Evolutionary conservation across 2,888 invertebrate species (phyloP).

Genomic region (Yponomeuta cagnagella): DNA sequence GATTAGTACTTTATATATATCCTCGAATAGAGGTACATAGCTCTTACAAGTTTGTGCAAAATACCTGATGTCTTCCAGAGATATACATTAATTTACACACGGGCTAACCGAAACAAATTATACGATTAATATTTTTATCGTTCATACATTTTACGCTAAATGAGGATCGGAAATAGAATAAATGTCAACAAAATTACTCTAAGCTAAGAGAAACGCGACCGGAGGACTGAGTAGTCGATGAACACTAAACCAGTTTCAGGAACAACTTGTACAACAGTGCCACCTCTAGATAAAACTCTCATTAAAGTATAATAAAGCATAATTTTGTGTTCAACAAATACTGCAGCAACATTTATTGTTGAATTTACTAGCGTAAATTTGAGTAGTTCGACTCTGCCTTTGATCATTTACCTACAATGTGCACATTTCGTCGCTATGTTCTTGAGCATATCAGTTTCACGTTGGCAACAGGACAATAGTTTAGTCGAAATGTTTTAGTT

Average conservation of each 20-base stretch:
- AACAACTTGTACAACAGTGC: slow-evolving; percentile 50
- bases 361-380: slow-evolving; percentile 54
- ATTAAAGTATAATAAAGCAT: slow-evolving; percentile 52
- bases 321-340: slow-evolving; percentile 64
- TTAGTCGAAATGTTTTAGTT: background rate
- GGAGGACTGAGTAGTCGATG: slow-evolving; percentile 16
- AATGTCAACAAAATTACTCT: slow-evolving; percentile 50
- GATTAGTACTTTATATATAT: slow-evolving; percentile 41
- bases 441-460: slow-evolving; percentile 51
- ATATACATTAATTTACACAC: slow-evolving; percentile 59
- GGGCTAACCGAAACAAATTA: slow-evolving; percentile 54
- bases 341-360: slow-evolving; percentile 62
- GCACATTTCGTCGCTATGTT: slow-evolving; percentile 48
- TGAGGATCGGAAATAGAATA: slow-evolving; percentile 51
- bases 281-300: slow-evolving; percentile 63
- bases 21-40: slow-evolving; percentile 33
- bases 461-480: slow-evolving; percentile 43
- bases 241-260: slow-evolving; percentile 34
- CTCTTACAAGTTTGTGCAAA: slow-evolving; percentile 67
- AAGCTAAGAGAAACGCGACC: slow-evolving; percentile 40
- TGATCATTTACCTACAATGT: slow-evolving; percentile 56
- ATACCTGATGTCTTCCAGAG: slow-evolving; percentile 52
- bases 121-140: slow-evolving; percentile 40
- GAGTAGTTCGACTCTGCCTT: slow-evolving; percentile 28
- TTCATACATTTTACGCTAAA: slow-evolving; percentile 54